Evolutionary conservation across 2,888 invertebrate genomes (phyloP), one percentile per base, ranked within the genome.

Genomic region (Heteromurus nitidus): DNA sequence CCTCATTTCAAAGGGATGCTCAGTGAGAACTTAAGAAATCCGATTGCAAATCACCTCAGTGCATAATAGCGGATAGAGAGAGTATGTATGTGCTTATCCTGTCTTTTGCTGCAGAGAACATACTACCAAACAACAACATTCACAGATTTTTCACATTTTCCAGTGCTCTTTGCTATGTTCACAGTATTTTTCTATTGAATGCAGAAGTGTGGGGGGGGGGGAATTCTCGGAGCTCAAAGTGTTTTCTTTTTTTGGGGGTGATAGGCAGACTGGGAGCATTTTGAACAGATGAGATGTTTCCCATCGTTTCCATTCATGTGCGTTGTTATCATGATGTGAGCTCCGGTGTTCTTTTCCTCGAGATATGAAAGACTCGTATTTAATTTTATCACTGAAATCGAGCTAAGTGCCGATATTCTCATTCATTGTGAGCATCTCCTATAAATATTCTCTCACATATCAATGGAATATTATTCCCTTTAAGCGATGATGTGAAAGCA

Each of bases 221-320:
- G n/a, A n/a, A n/a, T n/a, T n/a, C n/a, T n/a, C n/a, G n/a, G n/a
- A n/a, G n/a, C n/a, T n/a, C n/a, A 36, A 36, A 5, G 36, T 36
- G 5, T 36, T 36, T 36, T 36, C 36, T 36, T 36, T 13, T 36
- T 36, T 36, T 9, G 5, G 7, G 5, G 13, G 11, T 26, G 53
- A 22, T 26, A 26, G 11, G 3, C 26, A 24, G n/a, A 13, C 3
- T 1, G 31, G 31, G 30, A 13, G 26, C 13, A 28, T 9, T 55
- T 58, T 58, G 58, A 58, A 28, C 62, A 62, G 62, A 62, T 62
- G 62, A 62, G 24, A 30, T 62, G n/a, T 62, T 62, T 62, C 73
- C 64, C 73, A 73, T 64, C 30, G 24, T 64, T 73, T 50, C 64
- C 36, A 5, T 47, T 26, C 18, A 42, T 28, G 13, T 30, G 18